Conservation (phyloP, 2,888 invertebrate species). For the Hydropsyche betteni region DNA sequence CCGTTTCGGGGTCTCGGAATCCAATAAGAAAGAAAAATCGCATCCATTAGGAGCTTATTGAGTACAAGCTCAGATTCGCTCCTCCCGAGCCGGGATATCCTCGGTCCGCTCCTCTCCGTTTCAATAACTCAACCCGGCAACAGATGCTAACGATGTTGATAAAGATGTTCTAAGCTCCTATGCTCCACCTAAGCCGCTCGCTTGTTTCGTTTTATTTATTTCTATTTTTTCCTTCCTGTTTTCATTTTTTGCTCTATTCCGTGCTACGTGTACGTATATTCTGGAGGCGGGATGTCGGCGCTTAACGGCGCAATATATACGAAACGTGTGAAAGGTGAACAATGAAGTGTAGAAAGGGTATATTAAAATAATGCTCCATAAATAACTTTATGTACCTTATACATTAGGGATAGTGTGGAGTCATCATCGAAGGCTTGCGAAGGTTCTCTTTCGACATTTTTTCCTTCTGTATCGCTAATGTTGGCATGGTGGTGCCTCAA, state of each 20-base stretch:
- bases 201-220: conserved; percentile 13
- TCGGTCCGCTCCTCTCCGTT: conserved; percentile 26
- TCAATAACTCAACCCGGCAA: conserved; percentile 47
- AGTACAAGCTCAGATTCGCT: conserved; percentile 37
- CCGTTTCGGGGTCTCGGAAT: conserved; percentile 22
- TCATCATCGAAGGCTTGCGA: conserved; percentile 18
- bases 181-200: conserved; percentile 17
- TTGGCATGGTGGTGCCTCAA: not conserved
- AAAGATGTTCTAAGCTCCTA: conserved; percentile 41
- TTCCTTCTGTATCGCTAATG: not conserved
- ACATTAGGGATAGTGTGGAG: conserved; percentile 12
- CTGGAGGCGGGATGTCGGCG: conserved; percentile 13
- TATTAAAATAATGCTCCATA: conserved; percentile 33
- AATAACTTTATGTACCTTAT: conserved; percentile 22
- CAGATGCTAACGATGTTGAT: conserved; percentile 46
- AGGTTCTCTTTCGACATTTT: conserved; percentile 3
- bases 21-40: conserved; percentile 47
- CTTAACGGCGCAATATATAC: conserved; percentile 32
- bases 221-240: conserved; percentile 7
- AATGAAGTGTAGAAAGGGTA: conserved; percentile 31
- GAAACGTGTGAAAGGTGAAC: conserved; percentile 28
- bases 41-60: conserved; percentile 39
- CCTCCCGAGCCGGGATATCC: conserved; percentile 24
- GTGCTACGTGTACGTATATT: conserved; percentile 1
- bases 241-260: conserved; percentile 5